Evolutionary conservation across 2,797 vertebrate species (phyloP), one percentile per base, ranked within the genome.

Genomic region (Chanos chanos): DNA sequence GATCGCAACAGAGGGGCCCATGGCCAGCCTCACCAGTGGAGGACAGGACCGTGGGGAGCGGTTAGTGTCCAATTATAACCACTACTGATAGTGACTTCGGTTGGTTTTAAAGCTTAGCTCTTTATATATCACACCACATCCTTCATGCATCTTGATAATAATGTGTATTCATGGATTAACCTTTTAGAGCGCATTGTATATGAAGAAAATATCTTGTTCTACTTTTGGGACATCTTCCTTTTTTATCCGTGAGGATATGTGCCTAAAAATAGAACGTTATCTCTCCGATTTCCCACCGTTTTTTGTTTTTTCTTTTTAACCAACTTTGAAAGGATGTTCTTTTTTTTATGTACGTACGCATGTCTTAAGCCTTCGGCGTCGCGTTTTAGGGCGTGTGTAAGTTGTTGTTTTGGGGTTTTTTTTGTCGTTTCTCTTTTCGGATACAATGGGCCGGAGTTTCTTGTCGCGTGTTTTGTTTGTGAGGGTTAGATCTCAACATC

Each of bases 41-140:
- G 97, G 73, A 95, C 91, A 0, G 97, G 97, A 40, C 96, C 97
- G 21, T 99, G 97, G 97, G 96, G 97, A 77, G 94, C 94, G 68
- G 97, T 99, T 83, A 94, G 96, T 83, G 56, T 65, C 64, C n/a
- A n/a, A n/a, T n/a, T n/a, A n/a, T n/a, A n/a, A n/a, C n/a, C n/a
- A n/a, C n/a, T n/a, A n/a, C n/a, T n/a, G n/a, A n/a, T n/a, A n/a
- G n/a, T n/a, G n/a, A n/a, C n/a, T n/a, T n/a, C n/a, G n/a, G n/a
- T n/a, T n/a, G n/a, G n/a, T n/a, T n/a, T n/a, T n/a, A n/a, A n/a
- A n/a, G n/a, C n/a, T n/a, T n/a, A n/a, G n/a, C n/a, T n/a, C n/a
- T n/a, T n/a, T n/a, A n/a, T n/a, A n/a, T n/a, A n/a, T n/a, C n/a
- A n/a, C n/a, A n/a, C n/a, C n/a, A n/a, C n/a, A n/a, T 72, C 18